These are phyloP conservation scores for Thymallus thymallus DNA, from an alignment of 2,113 vertebrate genomes.

Conservation along the genomic window DNA sequence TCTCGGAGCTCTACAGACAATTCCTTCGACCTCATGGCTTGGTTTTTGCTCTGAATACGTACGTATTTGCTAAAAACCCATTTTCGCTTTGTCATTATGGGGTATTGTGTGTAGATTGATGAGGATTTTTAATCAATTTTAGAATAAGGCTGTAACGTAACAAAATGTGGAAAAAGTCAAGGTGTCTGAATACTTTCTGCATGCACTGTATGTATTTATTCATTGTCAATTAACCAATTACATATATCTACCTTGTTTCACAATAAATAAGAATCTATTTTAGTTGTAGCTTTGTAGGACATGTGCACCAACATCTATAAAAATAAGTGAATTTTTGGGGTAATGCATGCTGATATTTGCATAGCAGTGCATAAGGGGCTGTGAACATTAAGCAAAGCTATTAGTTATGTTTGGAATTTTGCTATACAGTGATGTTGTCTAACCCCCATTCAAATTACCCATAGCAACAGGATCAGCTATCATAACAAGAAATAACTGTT, in stretches of 20 bases:
- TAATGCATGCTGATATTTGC: slow-evolving; percentile 23
- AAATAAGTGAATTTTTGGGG: slow-evolving; percentile 58
- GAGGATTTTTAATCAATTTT: no score
- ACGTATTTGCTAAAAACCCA: no score
- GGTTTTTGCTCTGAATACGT: no score
- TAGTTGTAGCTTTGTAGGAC: slow-evolving; percentile 33
- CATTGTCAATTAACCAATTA: slow-evolving; percentile 9
- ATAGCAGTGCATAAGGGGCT: neutral
- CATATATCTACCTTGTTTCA: slow-evolving; percentile 25
- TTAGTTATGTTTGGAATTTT: slow-evolving; percentile 1
- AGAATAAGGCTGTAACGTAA: no score
- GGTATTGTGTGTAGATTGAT: no score
- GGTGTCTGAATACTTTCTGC: no score
- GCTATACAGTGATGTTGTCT: slow-evolving; percentile 25
- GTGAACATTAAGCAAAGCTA: slow-evolving; percentile 26
- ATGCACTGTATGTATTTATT: no score
- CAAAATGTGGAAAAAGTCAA: no score
- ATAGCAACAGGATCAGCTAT: slow-evolving; percentile 53
- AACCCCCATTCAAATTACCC: slow-evolving; percentile 32
- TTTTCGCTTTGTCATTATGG: no score
- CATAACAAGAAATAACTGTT: slow-evolving; percentile 24
- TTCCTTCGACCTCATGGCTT: no score
- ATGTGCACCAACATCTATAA: slow-evolving; percentile 41
- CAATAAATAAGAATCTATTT: slow-evolving; percentile 72
- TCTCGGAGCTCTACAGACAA: no score